Conservation (phyloP, 2,888 invertebrate genomes). For the Macroteleia sp. region DNA sequence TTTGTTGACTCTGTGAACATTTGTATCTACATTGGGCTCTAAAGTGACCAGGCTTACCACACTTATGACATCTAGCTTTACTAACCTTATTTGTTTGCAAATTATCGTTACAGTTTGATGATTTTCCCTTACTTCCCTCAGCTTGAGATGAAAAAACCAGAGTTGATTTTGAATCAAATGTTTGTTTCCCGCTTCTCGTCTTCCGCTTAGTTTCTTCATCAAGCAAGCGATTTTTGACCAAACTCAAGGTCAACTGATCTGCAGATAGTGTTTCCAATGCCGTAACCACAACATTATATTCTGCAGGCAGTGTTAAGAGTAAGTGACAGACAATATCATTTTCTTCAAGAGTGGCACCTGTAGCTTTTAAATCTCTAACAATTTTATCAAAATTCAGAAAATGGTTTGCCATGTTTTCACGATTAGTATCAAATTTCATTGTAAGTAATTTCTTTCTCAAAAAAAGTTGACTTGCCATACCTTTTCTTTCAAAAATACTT, state of each 20-base stretch:
- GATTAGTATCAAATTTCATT: conserved; percentile 7
- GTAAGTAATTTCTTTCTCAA: conserved; percentile 17
- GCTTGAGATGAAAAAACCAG: background rate
- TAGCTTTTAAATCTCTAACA: conserved; percentile 7
- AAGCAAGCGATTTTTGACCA: background rate
- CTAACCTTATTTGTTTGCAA: background rate
- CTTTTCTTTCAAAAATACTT: background rate
- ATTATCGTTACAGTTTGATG: background rate
- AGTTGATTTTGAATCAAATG: background rate
- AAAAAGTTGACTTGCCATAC: conserved; percentile 4
- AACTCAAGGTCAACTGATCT: background rate
- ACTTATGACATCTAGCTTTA: background rate
- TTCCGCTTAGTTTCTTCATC: background rate
- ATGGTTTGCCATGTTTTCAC: background rate
- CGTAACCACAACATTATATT: conserved; percentile 68
- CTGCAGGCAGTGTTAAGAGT: conserved; percentile 62
- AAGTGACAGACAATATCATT: conserved; percentile 15
- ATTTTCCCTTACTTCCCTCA: background rate
- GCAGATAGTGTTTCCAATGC: conserved; percentile 55
- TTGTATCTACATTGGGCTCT: background rate
- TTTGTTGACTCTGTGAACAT: background rate
- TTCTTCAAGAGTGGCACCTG: conserved; percentile 18
- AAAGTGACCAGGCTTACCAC: conserved; percentile 6
- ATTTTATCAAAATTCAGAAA: conserved; percentile 19
- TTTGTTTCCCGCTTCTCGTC: background rate